Evolutionary conservation across 2,888 invertebrate species (phyloP), one percentile per base, ranked within the genome.

Genomic region (Zygaena filipendulae): DNA sequence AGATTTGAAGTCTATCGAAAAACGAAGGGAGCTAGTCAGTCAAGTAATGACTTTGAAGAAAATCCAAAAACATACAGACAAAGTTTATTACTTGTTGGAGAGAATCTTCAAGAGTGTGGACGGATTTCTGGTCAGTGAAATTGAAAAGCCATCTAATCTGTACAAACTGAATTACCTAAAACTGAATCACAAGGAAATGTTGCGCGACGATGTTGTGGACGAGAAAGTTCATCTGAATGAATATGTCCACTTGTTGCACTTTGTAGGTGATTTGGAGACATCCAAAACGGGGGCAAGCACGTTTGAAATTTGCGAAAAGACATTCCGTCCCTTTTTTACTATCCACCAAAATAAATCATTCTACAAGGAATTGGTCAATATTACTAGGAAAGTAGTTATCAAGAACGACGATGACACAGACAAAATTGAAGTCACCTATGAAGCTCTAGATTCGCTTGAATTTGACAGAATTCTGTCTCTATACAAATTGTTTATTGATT

Each of bases 101-200:
- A 48, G 27, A 27, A 57, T 55, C 24, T 57, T 59, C 28, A 57
- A 52, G 33, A 47, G 8, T 7, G 28, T 23, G 2, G 29, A 52
- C 13, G 53, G 51, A 6, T 58, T 54, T 32, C 33, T 58, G 1
- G 25, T 52, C 1, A 29, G 40, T 40, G 49, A 52, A 44, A 51
- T 58, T 27, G 38, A 45, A 33, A 42, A 49, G 1, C 47, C 41
- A 3, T 25, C 3, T 11, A 49, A 54, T 40, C 11, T 58, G 10
- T 29, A 47, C 13, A 49, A 39, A 32, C 46, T 58, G 0, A 56
- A 57, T 37, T 57, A 53, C 16, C 32, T 55, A 0, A 52, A 47
- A 30, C 32, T 47, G 2, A 23, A 49, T 33, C 53, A 53, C 31
- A 51, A 48, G 27, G 32, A 25, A 3, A 43, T 49, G 33, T 35